A percentile compares a stretch with the other conserved stretches of the same genome.
Conservation (phyloP, 2,113 vertebrate genomes). For the Verasper variegatus region DNA sequence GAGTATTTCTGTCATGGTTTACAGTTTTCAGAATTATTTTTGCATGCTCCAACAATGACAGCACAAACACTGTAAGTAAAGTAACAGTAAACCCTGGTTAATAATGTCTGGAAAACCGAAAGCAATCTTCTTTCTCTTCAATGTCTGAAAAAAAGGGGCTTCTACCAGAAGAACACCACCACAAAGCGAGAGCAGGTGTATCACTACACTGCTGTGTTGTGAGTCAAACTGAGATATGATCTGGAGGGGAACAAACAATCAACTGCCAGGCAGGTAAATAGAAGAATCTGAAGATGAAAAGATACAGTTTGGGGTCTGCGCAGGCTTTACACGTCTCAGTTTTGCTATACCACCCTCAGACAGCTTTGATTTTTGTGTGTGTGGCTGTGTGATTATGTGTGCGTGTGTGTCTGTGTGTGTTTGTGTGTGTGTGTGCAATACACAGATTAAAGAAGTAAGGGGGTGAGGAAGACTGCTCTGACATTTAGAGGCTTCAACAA, state of each 20-base stretch:
- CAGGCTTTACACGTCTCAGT: conserved; percentile 55
- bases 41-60: not conserved
- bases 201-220: conserved; percentile 39
- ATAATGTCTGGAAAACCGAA: not conserved
- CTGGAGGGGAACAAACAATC: conserved; percentile 62
- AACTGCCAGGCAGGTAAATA: conserved; percentile 70
- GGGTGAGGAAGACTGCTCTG: conserved; percentile 69
- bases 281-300: conserved; percentile 62
- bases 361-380: conserved; percentile 66
- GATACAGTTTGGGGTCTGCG: conserved; percentile 67
- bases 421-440: conserved; percentile 22
- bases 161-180: not conserved
- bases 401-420: conserved; percentile 30
- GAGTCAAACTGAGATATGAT: conserved; percentile 65
- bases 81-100: not conserved
- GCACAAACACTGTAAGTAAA: not conserved
- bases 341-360: conserved; percentile 54
- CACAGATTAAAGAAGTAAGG: conserved; percentile 72
- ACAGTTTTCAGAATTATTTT: not conserved
- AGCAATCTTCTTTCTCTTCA: not conserved
- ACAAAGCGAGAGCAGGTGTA: conserved; percentile 48
- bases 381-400: conserved; percentile 21
- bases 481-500: conserved; percentile 75
- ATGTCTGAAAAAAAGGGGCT: not conserved
- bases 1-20: not conserved